Conservation (phyloP, 2,113 vertebrate species). For the Sceloporus undulatus region DNA sequence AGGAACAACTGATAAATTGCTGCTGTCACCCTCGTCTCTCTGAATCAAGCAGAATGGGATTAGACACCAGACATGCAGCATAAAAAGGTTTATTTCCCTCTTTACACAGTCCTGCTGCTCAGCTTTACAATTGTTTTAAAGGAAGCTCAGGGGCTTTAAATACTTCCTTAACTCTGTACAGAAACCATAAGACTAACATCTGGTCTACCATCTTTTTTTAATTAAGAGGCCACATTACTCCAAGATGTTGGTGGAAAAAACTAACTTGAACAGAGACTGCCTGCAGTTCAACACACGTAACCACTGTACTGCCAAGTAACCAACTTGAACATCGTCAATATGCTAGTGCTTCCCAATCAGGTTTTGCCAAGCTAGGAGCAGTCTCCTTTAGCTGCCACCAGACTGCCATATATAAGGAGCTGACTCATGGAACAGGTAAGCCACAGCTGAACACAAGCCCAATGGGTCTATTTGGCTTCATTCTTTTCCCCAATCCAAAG, state of each 20-base stretch:
- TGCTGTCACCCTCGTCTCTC: neutral
- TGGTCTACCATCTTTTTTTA: neutral
- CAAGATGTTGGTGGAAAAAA: neutral
- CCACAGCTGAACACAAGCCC: neutral
- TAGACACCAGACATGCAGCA: neutral
- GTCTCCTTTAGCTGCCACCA: neutral
- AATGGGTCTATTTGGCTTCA: neutral
- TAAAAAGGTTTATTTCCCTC: neutral
- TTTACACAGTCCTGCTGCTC: neutral
- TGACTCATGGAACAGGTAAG: conserved; percentile 55
- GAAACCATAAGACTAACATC: neutral
- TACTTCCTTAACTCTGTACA: neutral
- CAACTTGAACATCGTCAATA: neutral
- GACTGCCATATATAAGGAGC: conserved; percentile 30
- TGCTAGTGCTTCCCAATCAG: neutral
- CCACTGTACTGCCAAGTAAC: neutral
- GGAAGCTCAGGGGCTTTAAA: neutral
- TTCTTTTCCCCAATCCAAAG: no score
- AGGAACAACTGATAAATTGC: neutral
- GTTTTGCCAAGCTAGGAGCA: neutral
- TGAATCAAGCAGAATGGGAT: neutral
- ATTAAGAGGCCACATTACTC: neutral
- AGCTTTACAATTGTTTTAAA: neutral
- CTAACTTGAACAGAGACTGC: neutral
- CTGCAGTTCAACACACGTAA: neutral